Evolutionary conservation across 2,888 invertebrate genomes (phyloP).

Genomic region (Drosophila falleni): DNA sequence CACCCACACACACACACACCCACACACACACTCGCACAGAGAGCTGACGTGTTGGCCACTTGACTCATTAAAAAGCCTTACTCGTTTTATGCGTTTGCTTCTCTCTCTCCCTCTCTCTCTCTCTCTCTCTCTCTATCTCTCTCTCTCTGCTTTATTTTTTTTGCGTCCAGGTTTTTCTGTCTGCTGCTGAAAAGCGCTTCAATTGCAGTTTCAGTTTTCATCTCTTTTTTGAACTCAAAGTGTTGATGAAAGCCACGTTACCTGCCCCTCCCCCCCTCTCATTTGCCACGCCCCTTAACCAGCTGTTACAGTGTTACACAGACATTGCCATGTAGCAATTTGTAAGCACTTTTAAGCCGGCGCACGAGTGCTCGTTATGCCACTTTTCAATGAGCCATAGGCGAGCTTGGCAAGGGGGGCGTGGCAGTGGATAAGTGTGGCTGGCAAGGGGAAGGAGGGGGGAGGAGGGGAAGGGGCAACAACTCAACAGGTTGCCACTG

Average conservation of each 20-base stretch:
- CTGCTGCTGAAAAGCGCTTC: conserved; percentile 71
- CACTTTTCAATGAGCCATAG: conserved; percentile 71
- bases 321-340: conserved; percentile 76
- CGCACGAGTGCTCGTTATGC: conserved; percentile 79
- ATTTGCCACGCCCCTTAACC: neutral
- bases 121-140: too few species aligned
- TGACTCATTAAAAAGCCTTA: conserved; percentile 75
- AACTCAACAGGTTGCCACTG: conserved; percentile 69
- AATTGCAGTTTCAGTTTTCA: conserved; percentile 80
- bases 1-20: conserved; percentile 36
- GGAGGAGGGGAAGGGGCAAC: neutral
- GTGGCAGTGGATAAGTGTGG: neutral
- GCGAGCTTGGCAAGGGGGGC: neutral
- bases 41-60: conserved; percentile 74
- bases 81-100: conserved; percentile 33
- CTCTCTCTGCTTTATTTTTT: neutral
- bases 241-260: conserved; percentile 67
- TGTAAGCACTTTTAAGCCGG: conserved; percentile 81
- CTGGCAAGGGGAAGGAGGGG: neutral
- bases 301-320: conserved; percentile 42
- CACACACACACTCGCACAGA: conserved; percentile 17
- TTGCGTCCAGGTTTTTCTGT: conserved; percentile 22
- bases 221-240: conserved; percentile 57
- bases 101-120: too few species aligned
- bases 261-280: neutral